These are phyloP conservation scores for Brachionus rubens DNA, from an alignment of 1,140 invertebrate species.

Conservation along the genomic window DNA sequence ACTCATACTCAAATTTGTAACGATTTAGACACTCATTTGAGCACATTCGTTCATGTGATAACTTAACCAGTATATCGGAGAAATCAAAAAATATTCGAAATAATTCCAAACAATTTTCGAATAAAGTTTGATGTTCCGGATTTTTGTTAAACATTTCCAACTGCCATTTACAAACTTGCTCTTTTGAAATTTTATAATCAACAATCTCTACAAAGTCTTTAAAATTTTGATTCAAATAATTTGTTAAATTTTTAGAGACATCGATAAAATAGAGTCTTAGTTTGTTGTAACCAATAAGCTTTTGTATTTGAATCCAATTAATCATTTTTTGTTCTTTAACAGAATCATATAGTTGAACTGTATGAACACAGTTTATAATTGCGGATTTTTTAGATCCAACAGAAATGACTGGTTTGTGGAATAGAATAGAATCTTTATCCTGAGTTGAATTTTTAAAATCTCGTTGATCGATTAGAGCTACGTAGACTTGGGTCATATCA, in stretches of 20 bases:
- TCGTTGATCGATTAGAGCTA: too few relatives aligned
- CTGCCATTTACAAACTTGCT: neutral
- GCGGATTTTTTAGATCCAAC: too few relatives aligned
- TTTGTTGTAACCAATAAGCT: neutral
- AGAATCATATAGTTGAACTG: neutral
- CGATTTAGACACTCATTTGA: neutral
- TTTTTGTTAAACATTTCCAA: neutral
- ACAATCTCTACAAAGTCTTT: neutral
- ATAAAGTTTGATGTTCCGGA: neutral
- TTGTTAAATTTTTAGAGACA: neutral
- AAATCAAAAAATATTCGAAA: neutral
- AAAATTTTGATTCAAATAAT: neutral
- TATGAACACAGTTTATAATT: conserved; percentile 14
- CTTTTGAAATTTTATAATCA: neutral
- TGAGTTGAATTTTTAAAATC: too few relatives aligned
- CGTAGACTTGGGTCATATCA: too few relatives aligned
- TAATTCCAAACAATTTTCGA: neutral
- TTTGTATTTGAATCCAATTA: neutral
- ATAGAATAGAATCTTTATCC: too few relatives aligned
- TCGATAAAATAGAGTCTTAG: neutral
- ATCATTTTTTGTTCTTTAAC: neutral
- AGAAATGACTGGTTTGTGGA: too few relatives aligned
- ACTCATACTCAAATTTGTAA: neutral
- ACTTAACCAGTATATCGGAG: neutral
- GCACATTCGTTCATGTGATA: neutral